Conservation (phyloP, 2,888 invertebrate genomes). For the Zhuqinia jingwanae region DNA sequence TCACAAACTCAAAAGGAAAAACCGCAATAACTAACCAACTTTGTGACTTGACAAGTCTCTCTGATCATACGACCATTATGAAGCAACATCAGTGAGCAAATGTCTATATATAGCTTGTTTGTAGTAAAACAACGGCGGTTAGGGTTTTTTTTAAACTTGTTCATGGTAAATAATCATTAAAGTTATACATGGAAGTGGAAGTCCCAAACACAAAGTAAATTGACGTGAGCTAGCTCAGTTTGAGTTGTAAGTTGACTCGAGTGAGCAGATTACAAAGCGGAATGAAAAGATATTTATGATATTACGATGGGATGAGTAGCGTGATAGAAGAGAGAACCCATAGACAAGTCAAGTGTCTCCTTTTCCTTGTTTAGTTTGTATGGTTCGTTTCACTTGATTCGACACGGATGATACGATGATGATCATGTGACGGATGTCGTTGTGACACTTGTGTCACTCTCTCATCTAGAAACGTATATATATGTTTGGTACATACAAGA, state of each 20-base stretch:
- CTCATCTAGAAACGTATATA: slow-evolving; percentile 5
- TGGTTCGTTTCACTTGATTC: slow-evolving; percentile 58
- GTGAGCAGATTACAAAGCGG: slow-evolving; percentile 26
- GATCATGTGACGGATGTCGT: slow-evolving; percentile 35
- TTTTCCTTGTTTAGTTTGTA: slow-evolving; percentile 57
- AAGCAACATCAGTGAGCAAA: slow-evolving; percentile 18
- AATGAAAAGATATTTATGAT: slow-evolving; percentile 29
- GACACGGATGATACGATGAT: slow-evolving; percentile 44
- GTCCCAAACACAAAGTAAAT: slow-evolving; percentile 17
- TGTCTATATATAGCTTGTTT: slow-evolving; percentile 40
- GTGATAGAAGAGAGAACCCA: neutral
- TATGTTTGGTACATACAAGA: too few species aligned
- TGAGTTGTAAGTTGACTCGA: neutral
- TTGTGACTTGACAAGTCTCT: too few species aligned
- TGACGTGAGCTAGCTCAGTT: slow-evolving; percentile 28
- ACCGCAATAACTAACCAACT: too few species aligned
- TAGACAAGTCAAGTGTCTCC: slow-evolving; percentile 43
- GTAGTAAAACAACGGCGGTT: neutral
- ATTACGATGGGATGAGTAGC: neutral
- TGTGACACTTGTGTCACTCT: slow-evolving; percentile 53
- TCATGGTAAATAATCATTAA: neutral
- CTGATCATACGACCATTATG: too few species aligned
- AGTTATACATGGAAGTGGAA: neutral
- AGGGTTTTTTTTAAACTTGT: neutral
- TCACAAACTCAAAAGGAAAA: too few species aligned